A percentile compares a stretch with the other conserved stretches of the same genome.
phyloP scores from a whole-genome alignment of 1,140 invertebrate genomes.

The Ceratosolen solmsi region DNA sequence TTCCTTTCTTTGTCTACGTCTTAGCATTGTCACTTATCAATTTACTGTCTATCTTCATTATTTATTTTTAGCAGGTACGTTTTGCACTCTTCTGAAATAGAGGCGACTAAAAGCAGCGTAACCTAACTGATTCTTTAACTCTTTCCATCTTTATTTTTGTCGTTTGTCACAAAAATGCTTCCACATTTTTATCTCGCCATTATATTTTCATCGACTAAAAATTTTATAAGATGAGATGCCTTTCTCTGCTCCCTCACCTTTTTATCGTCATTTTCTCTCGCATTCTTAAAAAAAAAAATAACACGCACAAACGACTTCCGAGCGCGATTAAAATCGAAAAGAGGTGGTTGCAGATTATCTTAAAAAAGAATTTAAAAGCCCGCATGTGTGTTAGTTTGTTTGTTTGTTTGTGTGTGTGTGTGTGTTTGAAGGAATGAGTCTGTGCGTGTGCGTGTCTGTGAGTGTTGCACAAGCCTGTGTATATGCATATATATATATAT shows the following conservation, averaged over 20 bases:
- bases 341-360: slow-evolving; percentile 26
- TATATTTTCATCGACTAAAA: slow-evolving; percentile 35
- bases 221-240: slow-evolving; percentile 34
- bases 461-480: too few relatives aligned
- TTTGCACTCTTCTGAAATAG: slow-evolving; percentile 45
- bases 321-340: slow-evolving; percentile 42
- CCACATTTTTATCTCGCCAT: background rate
- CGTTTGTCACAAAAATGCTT: background rate
- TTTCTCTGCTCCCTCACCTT: background rate
- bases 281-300: slow-evolving; percentile 27
- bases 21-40: slow-evolving; percentile 20
- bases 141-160: slow-evolving; percentile 12
- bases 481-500: too few relatives aligned
- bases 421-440: background rate
- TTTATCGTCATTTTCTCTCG: slow-evolving; percentile 27
- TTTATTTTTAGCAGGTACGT: slow-evolving; percentile 48
- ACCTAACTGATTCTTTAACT: slow-evolving; percentile 15
- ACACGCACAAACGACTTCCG: slow-evolving; percentile 21
- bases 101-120: slow-evolving; percentile 47
- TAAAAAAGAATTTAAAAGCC: slow-evolving; percentile 42
- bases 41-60: slow-evolving; percentile 45
- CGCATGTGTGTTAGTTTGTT: background rate
- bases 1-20: slow-evolving; percentile 14
- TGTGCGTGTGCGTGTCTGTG: background rate
- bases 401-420: background rate